These are phyloP conservation scores for Chrysochloris asiatica DNA, from an alignment of 2,113 vertebrate genomes.

Conservation along the genomic window DNA sequence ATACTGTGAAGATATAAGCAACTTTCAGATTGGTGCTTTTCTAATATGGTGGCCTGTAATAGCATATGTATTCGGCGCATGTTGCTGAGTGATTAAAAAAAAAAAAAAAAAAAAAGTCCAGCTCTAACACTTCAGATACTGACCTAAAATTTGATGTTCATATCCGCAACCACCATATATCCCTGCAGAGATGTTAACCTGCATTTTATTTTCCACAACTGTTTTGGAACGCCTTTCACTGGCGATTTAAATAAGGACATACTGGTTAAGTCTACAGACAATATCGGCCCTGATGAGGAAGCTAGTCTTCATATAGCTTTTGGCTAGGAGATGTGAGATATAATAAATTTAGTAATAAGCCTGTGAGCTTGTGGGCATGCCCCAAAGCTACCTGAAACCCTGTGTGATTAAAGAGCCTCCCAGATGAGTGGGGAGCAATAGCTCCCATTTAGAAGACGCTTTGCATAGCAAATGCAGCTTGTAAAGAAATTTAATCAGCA, in stretches of 20 bases:
- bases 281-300: constrained; percentile 19
- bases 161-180: constrained; percentile 23
- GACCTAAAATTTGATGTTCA: constrained; percentile 41
- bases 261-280: constrained; percentile 45
- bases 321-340: constrained; percentile 69
- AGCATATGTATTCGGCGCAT: background rate
- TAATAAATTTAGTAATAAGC: constrained; percentile 76
- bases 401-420: constrained; percentile 68
- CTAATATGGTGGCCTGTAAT: constrained; percentile 12
- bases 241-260: constrained; percentile 46
- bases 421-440: constrained; percentile 62
- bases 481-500: constrained; percentile 81
- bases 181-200: constrained; percentile 57
- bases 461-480: constrained; percentile 73
- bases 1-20: background rate
- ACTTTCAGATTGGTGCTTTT: constrained; percentile 50
- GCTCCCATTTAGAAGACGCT: constrained; percentile 66
- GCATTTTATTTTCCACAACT: constrained; percentile 44
- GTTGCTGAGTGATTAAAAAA: constrained; percentile 12
- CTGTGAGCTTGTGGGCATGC: constrained; percentile 31
- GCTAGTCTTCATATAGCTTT: constrained; percentile 64
- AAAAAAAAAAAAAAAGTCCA: too few species aligned
- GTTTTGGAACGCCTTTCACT: constrained; percentile 32
- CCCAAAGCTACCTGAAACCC: constrained; percentile 64
- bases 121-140: background rate